These are phyloP conservation scores for Heliconius hewitsoni DNA, from an alignment of 1,140 invertebrate species.

Conservation along the genomic window DNA sequence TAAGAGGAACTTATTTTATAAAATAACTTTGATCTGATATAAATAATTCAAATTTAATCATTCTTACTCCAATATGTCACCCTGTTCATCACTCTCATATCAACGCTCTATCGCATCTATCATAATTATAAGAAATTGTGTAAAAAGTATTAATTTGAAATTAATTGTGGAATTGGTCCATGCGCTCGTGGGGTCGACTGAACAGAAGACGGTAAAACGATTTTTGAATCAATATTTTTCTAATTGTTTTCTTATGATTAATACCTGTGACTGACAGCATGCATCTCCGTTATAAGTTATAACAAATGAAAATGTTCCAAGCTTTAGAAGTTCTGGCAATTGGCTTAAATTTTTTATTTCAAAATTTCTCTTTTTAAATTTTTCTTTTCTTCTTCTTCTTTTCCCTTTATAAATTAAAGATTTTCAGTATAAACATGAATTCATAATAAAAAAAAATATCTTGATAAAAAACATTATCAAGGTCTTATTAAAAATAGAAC, in stretches of 20 bases:
- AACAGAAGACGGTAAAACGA: constrained; percentile 78
- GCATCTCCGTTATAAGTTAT: constrained; percentile 59
- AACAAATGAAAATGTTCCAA: constrained; percentile 58
- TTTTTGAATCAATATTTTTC: constrained; percentile 66
- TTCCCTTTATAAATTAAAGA: constrained; percentile 35
- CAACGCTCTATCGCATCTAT: background rate
- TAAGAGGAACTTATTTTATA: too few species aligned
- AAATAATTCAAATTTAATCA: too few species aligned
- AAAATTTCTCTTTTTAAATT: constrained; percentile 53
- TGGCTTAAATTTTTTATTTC: constrained; percentile 70
- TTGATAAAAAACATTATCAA: too few species aligned
- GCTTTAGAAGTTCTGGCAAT: constrained; percentile 73
- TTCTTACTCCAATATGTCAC: background rate
- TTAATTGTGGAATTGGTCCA: constrained; percentile 65
- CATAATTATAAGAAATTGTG: background rate
- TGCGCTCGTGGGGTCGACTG: constrained; percentile 69
- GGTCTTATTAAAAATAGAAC: background rate
- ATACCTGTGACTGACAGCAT: constrained; percentile 79
- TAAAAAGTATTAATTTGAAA: constrained; percentile 26
- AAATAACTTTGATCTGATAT: too few species aligned
- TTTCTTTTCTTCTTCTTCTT: constrained; percentile 19
- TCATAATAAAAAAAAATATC: too few species aligned
- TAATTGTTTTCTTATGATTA: constrained; percentile 58
- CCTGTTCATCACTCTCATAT: background rate
- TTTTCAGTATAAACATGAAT: background rate